phyloP scores from a whole-genome alignment of 53 echinoderm and acorn worm genomes.

The Paelopatides confundens region DNA sequence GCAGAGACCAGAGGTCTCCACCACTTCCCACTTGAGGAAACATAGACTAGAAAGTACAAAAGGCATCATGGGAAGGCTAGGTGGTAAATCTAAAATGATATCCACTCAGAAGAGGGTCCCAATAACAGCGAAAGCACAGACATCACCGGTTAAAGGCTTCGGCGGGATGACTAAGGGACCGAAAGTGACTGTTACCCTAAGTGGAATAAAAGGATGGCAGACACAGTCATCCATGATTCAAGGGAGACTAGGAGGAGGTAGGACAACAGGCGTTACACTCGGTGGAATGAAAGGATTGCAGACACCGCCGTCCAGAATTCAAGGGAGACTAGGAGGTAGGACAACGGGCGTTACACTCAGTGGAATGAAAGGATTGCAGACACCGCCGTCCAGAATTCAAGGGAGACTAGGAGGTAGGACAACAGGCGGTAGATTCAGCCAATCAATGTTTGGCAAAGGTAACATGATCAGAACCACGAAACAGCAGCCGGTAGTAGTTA shows the following conservation, averaged over 20 bases:
- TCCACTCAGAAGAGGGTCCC: slow-evolving; percentile 46
- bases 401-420: slow-evolving; percentile 2
- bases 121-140: slow-evolving; percentile 12
- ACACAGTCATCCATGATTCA: background rate
- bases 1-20: slow-evolving; percentile 85
- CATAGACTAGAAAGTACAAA: slow-evolving; percentile 52
- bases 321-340: slow-evolving; percentile 3
- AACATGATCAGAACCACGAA: slow-evolving; percentile 6
- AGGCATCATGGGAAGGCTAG: background rate
- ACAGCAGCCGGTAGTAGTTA: slow-evolving; percentile 32
- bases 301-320: background rate
- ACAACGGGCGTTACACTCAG: slow-evolving; percentile 53
- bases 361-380: slow-evolving; percentile 26
- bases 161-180: background rate
- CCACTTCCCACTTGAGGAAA: slow-evolving; percentile 69
- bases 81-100: slow-evolving; percentile 24
- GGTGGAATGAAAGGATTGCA: slow-evolving; percentile 38
- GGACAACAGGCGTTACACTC: slow-evolving; percentile 38
- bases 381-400: background rate
- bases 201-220: slow-evolving; percentile 36
- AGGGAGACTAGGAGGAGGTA: slow-evolving; percentile 6
- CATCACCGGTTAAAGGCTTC: background rate
- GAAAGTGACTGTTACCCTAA: slow-evolving; percentile 67
- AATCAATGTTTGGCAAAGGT: background rate
- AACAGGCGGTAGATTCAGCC: slow-evolving; percentile 10